Evolutionary conservation across 2,113 vertebrate genomes (phyloP).

Genomic region (Mellivora capensis): DNA sequence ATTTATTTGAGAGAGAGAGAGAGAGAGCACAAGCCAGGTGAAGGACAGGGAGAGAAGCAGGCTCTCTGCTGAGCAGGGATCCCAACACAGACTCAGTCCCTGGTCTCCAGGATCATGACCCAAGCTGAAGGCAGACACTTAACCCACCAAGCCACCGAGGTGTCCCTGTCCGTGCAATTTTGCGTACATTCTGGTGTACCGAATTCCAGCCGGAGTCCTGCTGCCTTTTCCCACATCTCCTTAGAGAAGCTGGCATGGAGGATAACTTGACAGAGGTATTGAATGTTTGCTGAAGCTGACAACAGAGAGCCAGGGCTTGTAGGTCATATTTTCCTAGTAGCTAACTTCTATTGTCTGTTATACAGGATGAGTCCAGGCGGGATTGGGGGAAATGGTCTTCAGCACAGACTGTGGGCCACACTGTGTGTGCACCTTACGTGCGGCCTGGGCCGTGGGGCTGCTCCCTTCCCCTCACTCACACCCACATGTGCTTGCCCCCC

Average conservation of each 20-base stretch:
- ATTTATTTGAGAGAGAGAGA: too few relatives aligned
- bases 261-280: background rate
- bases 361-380: background rate
- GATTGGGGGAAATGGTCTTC: background rate
- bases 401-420: background rate
- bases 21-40: too few relatives aligned
- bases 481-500: background rate
- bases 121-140: too few relatives aligned
- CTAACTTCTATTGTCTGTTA: background rate
- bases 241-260: background rate
- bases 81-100: too few relatives aligned
- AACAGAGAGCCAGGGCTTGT: background rate
- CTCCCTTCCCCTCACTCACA: background rate
- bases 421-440: fast-evolving
- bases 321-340: background rate
- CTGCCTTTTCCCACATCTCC: background rate
- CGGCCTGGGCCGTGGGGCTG: background rate
- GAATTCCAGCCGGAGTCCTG: background rate
- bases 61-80: too few relatives aligned
- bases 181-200: background rate
- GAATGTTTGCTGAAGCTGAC: background rate
- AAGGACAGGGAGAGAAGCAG: too few relatives aligned
- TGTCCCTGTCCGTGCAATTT: background rate
- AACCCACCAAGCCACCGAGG: too few relatives aligned
- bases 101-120: too few relatives aligned